Percentiles rank a stretch among this genome's conserved stretches.
Evolutionary conservation across 2,888 invertebrate species (phyloP).

Genomic region (Leptarthrus brevirostris): DNA sequence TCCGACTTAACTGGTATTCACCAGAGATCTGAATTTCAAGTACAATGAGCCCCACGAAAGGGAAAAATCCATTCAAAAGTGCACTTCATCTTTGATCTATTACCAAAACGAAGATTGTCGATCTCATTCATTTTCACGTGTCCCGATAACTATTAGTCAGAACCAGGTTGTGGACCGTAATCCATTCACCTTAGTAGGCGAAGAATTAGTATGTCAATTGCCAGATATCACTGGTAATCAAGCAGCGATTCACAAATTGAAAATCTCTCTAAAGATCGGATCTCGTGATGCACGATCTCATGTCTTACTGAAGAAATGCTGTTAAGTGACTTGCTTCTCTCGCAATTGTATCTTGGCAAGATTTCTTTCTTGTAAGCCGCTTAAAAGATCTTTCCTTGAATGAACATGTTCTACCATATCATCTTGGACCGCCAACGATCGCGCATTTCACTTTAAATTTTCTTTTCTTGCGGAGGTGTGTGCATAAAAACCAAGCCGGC

Average conservation of each 20-base stretch:
- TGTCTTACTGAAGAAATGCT: too few species aligned
- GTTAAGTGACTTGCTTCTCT: slow-evolving; percentile 11
- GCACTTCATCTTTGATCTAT: neutral
- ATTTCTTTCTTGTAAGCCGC: neutral
- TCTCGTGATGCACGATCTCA: slow-evolving; percentile 10
- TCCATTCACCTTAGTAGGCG: slow-evolving; percentile 14
- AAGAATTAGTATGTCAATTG: slow-evolving; percentile 16
- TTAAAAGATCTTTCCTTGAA: slow-evolving; percentile 5
- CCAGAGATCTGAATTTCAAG: neutral
- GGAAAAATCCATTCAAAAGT: neutral
- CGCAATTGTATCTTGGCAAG: slow-evolving; percentile 12
- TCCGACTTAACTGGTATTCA: slow-evolving; percentile 1
- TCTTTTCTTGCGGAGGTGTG: slow-evolving; percentile 7
- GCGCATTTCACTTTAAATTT: slow-evolving; percentile 8
- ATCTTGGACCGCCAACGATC: neutral
- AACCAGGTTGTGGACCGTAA: neutral
- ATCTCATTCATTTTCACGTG: slow-evolving; percentile 29
- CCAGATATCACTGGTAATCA: slow-evolving; percentile 20
- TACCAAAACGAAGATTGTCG: slow-evolving; percentile 14
- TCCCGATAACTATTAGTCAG: slow-evolving; percentile 16
- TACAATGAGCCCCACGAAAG: neutral
- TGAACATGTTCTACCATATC: too few species aligned
- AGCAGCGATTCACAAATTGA: slow-evolving; percentile 34
- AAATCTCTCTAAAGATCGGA: slow-evolving; percentile 4
- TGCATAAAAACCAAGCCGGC: neutral